Percentiles rank a stretch among this genome's conserved stretches.
phyloP scores from a whole-genome alignment of 2,888 invertebrate genomes.

The Harmothoe impar region DNA sequence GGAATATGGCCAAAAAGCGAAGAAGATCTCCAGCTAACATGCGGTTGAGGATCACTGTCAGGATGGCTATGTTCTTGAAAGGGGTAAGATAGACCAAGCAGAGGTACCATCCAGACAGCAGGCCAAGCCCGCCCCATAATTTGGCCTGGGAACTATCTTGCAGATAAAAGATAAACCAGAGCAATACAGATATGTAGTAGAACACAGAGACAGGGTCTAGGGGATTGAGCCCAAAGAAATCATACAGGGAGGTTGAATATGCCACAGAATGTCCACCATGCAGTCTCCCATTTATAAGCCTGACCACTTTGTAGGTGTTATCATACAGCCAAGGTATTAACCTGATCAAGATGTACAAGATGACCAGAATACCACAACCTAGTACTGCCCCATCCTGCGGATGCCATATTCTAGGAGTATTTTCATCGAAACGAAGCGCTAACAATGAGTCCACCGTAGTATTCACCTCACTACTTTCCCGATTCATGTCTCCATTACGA shows the following conservation, averaged over 20 bases:
- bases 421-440: too few relatives aligned
- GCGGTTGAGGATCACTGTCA: not conserved
- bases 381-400: not conserved
- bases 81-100: not conserved
- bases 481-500: not conserved
- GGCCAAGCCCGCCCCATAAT: not conserved
- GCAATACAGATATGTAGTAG: not conserved
- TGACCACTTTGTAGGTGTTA: not conserved
- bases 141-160: not conserved
- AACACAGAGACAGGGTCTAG: constrained; percentile 11
- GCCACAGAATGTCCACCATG: not conserved
- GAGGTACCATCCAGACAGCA: constrained; percentile 6
- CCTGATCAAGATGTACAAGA: not conserved
- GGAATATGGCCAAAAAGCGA: not conserved
- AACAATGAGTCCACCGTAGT: not conserved
- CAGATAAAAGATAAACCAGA: not conserved
- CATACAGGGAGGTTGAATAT: constrained; percentile 7
- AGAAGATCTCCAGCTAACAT: not conserved
- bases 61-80: not conserved
- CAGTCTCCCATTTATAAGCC: not conserved
- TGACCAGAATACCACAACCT: not conserved
- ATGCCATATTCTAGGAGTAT: not conserved
- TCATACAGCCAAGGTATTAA: not conserved
- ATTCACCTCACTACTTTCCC: not conserved
- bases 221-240: constrained; percentile 26